Base-by-base conservation (phyloP, 2,797 vertebrate genomes). In the Megaceryle alcyon region DNA sequence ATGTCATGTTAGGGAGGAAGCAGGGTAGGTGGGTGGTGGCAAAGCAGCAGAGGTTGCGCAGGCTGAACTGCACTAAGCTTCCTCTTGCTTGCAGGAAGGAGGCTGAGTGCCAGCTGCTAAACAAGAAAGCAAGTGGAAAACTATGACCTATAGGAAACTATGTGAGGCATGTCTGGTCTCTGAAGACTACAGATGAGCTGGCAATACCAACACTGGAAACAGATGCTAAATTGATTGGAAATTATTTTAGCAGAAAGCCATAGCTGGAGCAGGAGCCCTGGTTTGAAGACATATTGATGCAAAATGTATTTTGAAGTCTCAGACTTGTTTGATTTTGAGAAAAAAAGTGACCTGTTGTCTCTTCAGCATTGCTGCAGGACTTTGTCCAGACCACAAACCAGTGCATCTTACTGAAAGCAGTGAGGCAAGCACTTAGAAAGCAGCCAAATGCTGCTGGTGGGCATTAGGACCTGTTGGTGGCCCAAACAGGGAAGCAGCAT, bases 121-220 rank as follows among this genome's bases (percentile, higher is more conserved):
- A 90, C 92, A 76, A 88, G 85, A 94, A 97, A 96, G 83, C 97
- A 93, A 98, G 97, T 95, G 98, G 98, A 98, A 98, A 98, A 98
- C 96, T 90, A 48, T 98, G 98, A 98, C 98, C 98, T 98, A 98
- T 96, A 95, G 97, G 97, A 97, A 98, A 97, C 97, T 98, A 98
- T 98, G 97, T 60, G 77, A 96, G 97, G 97, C 97, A 98, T 31
- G 96, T 92, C 90, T 92, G 95, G 82, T 96, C 86, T 95, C 96
- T 64, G 92, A 94, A 96, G 94, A 83, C 92, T 92, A 97, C 97
- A 95, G 95, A 90, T 89, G 92, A 94, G 82, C 95, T 92, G 90
- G 84, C 2, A 1, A 94, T 66, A 96, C 75, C 91, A 94, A 66
- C 87, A 18, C 72, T 95, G 91, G 76, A 96, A 97, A 97, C 97